phyloP scores from a whole-genome alignment of 2,113 vertebrate genomes.

The Felis chaus region DNA sequence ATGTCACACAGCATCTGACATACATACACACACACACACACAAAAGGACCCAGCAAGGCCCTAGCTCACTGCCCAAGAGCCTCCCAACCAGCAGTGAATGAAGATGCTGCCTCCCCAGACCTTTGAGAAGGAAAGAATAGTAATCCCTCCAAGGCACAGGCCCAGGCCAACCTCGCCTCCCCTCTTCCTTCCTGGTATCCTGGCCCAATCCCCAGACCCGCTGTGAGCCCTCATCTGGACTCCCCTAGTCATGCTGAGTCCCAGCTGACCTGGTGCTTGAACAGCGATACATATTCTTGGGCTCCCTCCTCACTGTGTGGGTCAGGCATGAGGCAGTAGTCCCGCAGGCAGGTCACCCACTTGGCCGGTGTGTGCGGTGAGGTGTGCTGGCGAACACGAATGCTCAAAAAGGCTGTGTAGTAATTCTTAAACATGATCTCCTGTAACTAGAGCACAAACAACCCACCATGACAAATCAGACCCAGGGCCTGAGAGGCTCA shows the following conservation, averaged over 20 bases:
- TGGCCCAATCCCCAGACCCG: background rate
- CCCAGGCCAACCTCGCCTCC: background rate
- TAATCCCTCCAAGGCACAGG: background rate
- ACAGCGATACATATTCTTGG: constrained; percentile 92
- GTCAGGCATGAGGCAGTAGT: constrained; percentile 91
- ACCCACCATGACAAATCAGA: background rate
- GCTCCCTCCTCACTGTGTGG: constrained; percentile 93
- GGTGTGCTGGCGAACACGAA: constrained; percentile 87
- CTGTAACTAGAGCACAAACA: constrained; percentile 84
- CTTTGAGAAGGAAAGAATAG: background rate
- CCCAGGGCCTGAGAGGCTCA: background rate
- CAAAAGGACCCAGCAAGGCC: background rate
- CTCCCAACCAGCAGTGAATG: background rate
- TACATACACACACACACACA: background rate
- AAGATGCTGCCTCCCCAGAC: background rate
- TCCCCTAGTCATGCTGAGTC: background rate
- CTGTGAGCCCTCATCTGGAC: background rate
- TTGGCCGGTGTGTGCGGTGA: constrained; percentile 74
- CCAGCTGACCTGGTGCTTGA: constrained; percentile 88
- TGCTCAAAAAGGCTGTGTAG: constrained; percentile 93
- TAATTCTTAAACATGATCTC: constrained; percentile 94
- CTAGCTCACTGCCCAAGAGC: constrained; percentile 24
- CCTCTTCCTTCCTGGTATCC: background rate
- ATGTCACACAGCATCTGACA: constrained; percentile 91
- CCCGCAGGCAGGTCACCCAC: constrained; percentile 91